These are phyloP conservation scores for Mylabris phalerata DNA, from an alignment of 1,140 invertebrate species.

Conservation along the genomic window DNA sequence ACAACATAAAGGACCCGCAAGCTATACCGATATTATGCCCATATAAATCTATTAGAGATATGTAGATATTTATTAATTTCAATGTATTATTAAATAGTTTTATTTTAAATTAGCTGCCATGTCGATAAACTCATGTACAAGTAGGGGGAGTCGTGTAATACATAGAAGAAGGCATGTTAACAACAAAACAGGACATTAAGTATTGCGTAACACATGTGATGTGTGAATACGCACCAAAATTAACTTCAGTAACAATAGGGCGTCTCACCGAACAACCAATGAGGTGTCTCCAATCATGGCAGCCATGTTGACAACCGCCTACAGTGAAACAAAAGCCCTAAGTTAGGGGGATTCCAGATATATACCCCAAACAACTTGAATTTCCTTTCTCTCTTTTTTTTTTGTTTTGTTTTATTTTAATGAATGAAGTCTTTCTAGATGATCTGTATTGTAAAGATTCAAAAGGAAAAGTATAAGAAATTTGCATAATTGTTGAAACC, in stretches of 20 bases:
- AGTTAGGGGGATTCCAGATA: slow-evolving; percentile 3
- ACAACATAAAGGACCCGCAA: neutral
- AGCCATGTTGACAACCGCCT: slow-evolving; percentile 27
- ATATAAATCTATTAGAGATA: neutral
- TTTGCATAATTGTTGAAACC: no score
- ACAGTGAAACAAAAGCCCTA: slow-evolving; percentile 19
- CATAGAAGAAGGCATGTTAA: neutral
- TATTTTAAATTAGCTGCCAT: neutral
- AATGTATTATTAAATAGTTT: neutral
- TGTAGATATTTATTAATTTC: neutral
- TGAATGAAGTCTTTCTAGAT: no score
- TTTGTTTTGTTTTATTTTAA: no score
- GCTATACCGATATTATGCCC: neutral
- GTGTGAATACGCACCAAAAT: slow-evolving; percentile 20
- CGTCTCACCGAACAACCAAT: slow-evolving; percentile 22
- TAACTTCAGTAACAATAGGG: slow-evolving; percentile 13
- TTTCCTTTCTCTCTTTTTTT: no score
- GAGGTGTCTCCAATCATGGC: slow-evolving; percentile 15
- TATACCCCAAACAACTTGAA: no score
- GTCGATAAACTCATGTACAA: neutral
- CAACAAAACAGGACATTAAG: slow-evolving; percentile 9
- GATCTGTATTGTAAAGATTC: no score
- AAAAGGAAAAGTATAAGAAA: no score
- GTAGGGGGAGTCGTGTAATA: neutral
- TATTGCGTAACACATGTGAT: slow-evolving; percentile 7